Evolutionary conservation across 2,113 vertebrate species (phyloP).

Genomic region (Euleptes europaea): DNA sequence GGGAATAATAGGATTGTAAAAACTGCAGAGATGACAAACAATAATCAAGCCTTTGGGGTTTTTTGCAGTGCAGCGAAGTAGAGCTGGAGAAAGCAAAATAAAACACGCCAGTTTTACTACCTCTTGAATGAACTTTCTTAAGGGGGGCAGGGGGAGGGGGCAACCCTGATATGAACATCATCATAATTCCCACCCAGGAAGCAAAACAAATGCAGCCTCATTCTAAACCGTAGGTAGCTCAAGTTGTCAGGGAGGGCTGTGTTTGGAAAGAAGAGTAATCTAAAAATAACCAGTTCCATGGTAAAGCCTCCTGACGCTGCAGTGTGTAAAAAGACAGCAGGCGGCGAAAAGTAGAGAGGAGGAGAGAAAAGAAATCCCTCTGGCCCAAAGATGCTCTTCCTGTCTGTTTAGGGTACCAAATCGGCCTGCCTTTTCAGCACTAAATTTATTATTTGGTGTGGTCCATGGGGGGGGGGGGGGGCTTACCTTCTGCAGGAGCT

Average conservation of each 20-base stretch:
- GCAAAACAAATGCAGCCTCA: slow-evolving; percentile 36
- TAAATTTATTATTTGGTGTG: slow-evolving; percentile 50
- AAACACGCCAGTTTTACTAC: slow-evolving; percentile 45
- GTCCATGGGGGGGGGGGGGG: slow-evolving; percentile 39
- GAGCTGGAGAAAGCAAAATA: slow-evolving; percentile 47
- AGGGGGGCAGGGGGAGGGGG: not conserved
- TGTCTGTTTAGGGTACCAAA: slow-evolving; percentile 68
- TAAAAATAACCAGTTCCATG: slow-evolving; percentile 66
- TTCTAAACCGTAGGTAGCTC: slow-evolving; percentile 46
- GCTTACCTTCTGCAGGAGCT: slow-evolving; percentile 98
- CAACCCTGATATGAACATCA: slow-evolving; percentile 3
- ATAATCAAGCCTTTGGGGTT: slow-evolving; percentile 46
- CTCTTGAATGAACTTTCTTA: slow-evolving; percentile 61
- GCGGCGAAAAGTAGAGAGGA: slow-evolving; percentile 13
- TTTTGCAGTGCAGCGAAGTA: slow-evolving; percentile 37
- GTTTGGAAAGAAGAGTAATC: slow-evolving; percentile 58
- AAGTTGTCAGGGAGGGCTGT: slow-evolving; percentile 42
- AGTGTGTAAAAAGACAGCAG: slow-evolving; percentile 58
- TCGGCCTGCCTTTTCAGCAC: slow-evolving; percentile 75
- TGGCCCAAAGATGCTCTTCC: slow-evolving; percentile 50
- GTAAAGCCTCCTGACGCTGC: slow-evolving; percentile 55
- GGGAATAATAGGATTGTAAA: slow-evolving; percentile 81
- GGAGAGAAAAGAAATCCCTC: slow-evolving; percentile 11
- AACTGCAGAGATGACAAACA: slow-evolving; percentile 80
- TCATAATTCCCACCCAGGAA: slow-evolving; percentile 32